A percentile compares a stretch with the other conserved stretches of the same genome.
Conservation (phyloP, 2,888 invertebrate genomes). For the Euproctis similis region DNA sequence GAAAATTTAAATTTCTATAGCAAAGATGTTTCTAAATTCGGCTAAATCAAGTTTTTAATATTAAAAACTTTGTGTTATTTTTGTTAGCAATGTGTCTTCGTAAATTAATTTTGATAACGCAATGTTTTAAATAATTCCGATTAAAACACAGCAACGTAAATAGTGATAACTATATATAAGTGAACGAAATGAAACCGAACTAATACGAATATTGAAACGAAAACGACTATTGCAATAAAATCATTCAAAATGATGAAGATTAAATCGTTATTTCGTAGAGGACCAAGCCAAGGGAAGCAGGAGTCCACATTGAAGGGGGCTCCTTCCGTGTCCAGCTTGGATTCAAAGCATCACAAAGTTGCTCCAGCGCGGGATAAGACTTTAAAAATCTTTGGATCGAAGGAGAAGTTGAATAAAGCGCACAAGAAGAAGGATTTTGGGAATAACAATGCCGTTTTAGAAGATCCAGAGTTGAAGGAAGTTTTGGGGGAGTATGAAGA, state of each 20-base stretch:
- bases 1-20: not conserved
- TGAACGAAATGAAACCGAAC: constrained; percentile 35
- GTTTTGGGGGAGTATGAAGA: constrained; percentile 51
- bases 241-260: constrained; percentile 89
- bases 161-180: too few relatives aligned
- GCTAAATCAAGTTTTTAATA: not conserved
- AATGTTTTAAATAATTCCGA: constrained; percentile 33
- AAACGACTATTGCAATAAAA: constrained; percentile 43
- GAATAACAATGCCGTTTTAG: constrained; percentile 67
- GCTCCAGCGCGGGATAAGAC: constrained; percentile 65
- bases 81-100: too few relatives aligned
- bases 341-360: constrained; percentile 76
- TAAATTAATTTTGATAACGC: constrained; percentile 5
- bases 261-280: constrained; percentile 94
- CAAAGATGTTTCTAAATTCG: not conserved
- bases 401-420: constrained; percentile 70
- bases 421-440: constrained; percentile 65
- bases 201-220: constrained; percentile 59
- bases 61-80: too few relatives aligned
- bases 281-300: constrained; percentile 78
- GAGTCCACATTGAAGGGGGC: constrained; percentile 75
- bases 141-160: constrained; percentile 19
- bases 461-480: constrained; percentile 65
- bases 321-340: constrained; percentile 80
- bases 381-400: constrained; percentile 70